These are phyloP conservation scores for Enteromius afrohamiltoni DNA, from an alignment of 2,797 vertebrate species.

Conservation along the genomic window DNA sequence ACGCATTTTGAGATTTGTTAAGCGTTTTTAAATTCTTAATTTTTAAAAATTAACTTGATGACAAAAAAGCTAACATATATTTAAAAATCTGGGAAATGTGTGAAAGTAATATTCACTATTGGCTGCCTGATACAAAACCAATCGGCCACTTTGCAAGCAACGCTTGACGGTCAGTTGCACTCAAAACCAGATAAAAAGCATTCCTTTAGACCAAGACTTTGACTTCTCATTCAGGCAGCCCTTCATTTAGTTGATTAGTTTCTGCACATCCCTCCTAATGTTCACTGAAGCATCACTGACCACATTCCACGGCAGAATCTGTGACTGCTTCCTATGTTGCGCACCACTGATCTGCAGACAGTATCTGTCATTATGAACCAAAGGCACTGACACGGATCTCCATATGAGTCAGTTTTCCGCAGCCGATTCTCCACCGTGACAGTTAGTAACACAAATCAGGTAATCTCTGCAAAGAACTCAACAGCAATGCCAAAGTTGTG, in stretches of 20 bases:
- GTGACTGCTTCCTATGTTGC: constrained; percentile 15
- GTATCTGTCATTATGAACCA: constrained; percentile 18
- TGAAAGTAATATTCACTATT: not conserved
- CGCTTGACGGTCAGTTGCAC: not conserved
- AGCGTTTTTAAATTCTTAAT: not conserved
- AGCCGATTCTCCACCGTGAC: constrained; percentile 10
- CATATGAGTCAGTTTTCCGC: not conserved
- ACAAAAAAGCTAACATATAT: too few species aligned
- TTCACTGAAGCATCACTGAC: not conserved
- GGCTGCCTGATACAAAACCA: not conserved
- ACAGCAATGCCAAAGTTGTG: not conserved
- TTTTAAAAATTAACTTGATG: too few species aligned
- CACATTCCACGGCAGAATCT: constrained; percentile 1
- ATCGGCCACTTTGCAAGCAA: too few species aligned
- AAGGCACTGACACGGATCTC: not conserved
- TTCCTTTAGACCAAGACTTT: not conserved
- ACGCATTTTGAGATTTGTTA: not conserved
- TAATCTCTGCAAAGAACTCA: not conserved
- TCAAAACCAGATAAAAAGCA: not conserved
- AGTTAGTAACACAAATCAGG: not conserved
- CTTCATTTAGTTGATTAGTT: not conserved
- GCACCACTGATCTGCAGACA: constrained; percentile 18
- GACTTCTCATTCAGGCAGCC: not conserved
- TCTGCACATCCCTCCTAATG: constrained; percentile 7
- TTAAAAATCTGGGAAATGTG: not conserved